Conservation (phyloP, 2,113 vertebrate genomes). For the Brachionichthys hirsutus region DNA sequence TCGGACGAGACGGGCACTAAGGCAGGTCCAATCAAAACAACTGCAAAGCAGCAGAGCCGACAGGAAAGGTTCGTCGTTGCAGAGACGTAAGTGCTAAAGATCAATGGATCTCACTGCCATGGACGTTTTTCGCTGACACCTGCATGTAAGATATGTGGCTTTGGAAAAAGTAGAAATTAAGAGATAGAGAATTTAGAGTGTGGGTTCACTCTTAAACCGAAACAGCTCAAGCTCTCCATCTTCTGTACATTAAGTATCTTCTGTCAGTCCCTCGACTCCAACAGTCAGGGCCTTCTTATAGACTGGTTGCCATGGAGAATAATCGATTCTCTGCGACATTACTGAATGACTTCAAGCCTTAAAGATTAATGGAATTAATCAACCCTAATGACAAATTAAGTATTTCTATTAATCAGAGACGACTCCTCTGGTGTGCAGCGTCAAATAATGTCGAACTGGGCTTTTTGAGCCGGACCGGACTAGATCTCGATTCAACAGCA, state of each 20-base stretch:
- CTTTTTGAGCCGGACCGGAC: constrained; percentile 12
- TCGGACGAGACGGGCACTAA: constrained; percentile 56
- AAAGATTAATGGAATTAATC: constrained; percentile 77
- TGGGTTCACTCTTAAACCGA: constrained; percentile 16
- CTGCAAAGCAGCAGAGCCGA: constrained; percentile 59
- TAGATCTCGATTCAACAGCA: not conserved
- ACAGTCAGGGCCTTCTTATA: constrained; percentile 38
- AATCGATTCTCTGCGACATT: constrained; percentile 68
- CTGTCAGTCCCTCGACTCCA: not conserved
- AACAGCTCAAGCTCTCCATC: constrained; percentile 21
- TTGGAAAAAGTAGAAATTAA: constrained; percentile 27
- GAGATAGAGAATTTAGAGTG: constrained; percentile 11
- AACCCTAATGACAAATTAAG: constrained; percentile 79
- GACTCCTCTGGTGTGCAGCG: constrained; percentile 5
- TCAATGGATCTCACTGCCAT: constrained; percentile 58
- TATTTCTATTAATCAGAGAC: constrained; percentile 77
- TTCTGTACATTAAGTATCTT: not conserved
- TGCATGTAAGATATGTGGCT: constrained; percentile 30
- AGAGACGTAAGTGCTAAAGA: constrained; percentile 54
- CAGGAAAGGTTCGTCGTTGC: constrained; percentile 52
- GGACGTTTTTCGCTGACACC: constrained; percentile 34
- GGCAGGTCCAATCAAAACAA: constrained; percentile 43
- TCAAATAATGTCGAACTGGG: constrained; percentile 25
- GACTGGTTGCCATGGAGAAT: constrained; percentile 64
- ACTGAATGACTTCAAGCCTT: constrained; percentile 64